Evolutionary conservation across 2,113 vertebrate genomes (phyloP).

Genomic region (Myrmecobius fasciatus): DNA sequence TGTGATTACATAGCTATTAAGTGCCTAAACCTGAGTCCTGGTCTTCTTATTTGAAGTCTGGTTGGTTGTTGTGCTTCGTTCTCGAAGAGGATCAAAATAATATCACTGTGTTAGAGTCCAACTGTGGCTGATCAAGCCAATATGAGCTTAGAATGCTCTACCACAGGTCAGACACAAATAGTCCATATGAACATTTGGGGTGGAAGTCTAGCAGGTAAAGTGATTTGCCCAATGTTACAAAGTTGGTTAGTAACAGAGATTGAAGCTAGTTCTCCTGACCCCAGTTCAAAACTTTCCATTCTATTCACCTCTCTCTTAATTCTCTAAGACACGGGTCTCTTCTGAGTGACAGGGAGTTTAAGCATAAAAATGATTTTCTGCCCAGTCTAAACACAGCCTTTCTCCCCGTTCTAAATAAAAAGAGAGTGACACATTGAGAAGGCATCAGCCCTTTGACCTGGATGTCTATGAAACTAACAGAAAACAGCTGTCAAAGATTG

Average conservation of each 20-base stretch:
- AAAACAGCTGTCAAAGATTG: constrained; percentile 41
- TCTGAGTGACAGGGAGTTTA: constrained; percentile 21
- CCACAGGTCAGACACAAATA: too few species aligned
- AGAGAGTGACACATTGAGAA: constrained; percentile 47
- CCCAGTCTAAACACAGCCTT: constrained; percentile 21
- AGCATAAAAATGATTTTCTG: constrained; percentile 49
- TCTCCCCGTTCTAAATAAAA: constrained; percentile 54
- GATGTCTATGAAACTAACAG: constrained; percentile 15
- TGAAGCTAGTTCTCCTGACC: not conserved
- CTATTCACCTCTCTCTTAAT: not conserved
- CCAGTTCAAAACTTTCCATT: not conserved
- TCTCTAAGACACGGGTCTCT: constrained; percentile 20
- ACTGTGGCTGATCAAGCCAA: too few species aligned
- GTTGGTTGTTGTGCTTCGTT: too few species aligned
- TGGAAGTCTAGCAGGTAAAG: not conserved
- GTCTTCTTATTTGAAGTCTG: not conserved
- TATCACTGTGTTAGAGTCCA: too few species aligned
- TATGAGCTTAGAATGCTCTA: too few species aligned
- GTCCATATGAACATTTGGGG: too few species aligned
- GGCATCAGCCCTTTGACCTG: constrained; percentile 37
- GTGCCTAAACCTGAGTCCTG: not conserved
- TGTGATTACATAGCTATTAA: not conserved
- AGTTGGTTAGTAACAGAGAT: not conserved
- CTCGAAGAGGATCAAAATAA: too few species aligned
- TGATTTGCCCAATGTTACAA: not conserved